A percentile compares a stretch with the other conserved stretches of the same genome.
Evolutionary conservation across 2,888 invertebrate species (phyloP).

Genomic region (Drepana falcataria): DNA sequence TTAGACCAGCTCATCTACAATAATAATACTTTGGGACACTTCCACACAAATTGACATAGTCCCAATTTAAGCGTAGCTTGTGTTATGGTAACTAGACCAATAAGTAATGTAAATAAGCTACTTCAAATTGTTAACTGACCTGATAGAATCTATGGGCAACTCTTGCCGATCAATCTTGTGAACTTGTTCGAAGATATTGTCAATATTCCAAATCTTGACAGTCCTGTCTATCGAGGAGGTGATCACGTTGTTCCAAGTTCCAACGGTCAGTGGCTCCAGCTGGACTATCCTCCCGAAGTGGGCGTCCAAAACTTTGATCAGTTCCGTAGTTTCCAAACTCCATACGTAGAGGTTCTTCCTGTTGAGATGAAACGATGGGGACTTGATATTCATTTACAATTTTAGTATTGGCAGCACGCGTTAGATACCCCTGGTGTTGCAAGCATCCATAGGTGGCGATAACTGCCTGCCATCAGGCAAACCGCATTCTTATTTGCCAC

Average conservation of each 20-base stretch:
- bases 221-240: constrained; percentile 98
- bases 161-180: constrained; percentile 97
- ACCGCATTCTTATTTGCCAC: no score
- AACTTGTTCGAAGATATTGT: constrained; percentile 98
- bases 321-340: constrained; percentile 87
- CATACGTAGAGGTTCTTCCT: constrained; percentile 97
- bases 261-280: constrained; percentile 90
- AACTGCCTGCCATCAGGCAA: no score
- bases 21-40: no score
- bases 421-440: no score
- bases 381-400: no score
- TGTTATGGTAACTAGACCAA: no score
- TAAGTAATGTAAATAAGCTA: no score
- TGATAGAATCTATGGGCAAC: constrained; percentile 94
- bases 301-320: constrained; percentile 95
- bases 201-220: constrained; percentile 99
- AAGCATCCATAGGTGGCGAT: no score
- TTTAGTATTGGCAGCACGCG: no score
- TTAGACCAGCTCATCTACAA: no score
- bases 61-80: no score
- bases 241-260: constrained; percentile 95
- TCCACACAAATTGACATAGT: no score
- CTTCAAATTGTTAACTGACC: constrained; percentile 61
- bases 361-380: constrained; percentile 8
- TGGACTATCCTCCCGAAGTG: constrained; percentile 98